phyloP scores from a whole-genome alignment of 2,888 invertebrate species.

The Ennomos fuscantarius region DNA sequence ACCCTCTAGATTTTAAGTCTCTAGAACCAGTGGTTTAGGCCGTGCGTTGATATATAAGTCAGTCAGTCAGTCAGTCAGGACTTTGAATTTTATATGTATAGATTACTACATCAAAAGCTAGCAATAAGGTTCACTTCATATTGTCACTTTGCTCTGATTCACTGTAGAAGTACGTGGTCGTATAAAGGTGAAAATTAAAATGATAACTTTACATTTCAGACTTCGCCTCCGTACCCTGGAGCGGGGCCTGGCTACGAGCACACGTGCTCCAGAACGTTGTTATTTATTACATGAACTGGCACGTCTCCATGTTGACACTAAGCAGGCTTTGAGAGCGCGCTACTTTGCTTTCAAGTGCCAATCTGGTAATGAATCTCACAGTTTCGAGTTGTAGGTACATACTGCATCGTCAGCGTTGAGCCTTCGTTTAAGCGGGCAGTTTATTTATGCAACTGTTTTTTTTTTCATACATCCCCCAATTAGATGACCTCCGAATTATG shows the following conservation, averaged over 20 bases:
- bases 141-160: no score
- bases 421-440: not conserved
- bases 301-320: constrained; percentile 67
- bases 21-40: no score
- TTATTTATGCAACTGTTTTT: not conserved
- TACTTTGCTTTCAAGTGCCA: constrained; percentile 72
- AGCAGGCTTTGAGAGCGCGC: constrained; percentile 64
- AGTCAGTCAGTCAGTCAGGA: no score
- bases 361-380: constrained; percentile 52
- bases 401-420: not conserved
- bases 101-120: no score
- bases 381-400: not conserved
- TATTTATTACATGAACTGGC: constrained; percentile 74
- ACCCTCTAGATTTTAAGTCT: no score
- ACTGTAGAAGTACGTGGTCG: not conserved
- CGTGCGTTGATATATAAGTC: no score
- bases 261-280: constrained; percentile 66
- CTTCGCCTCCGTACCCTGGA: constrained; percentile 66
- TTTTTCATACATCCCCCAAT: no score
- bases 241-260: constrained; percentile 59
- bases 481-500: no score
- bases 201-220: constrained; percentile 46
- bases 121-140: no score
- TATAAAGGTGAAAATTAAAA: not conserved
- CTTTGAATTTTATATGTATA: no score